Conservation (phyloP, 1,140 invertebrate genomes). For the Lepidurus couesii region DNA sequence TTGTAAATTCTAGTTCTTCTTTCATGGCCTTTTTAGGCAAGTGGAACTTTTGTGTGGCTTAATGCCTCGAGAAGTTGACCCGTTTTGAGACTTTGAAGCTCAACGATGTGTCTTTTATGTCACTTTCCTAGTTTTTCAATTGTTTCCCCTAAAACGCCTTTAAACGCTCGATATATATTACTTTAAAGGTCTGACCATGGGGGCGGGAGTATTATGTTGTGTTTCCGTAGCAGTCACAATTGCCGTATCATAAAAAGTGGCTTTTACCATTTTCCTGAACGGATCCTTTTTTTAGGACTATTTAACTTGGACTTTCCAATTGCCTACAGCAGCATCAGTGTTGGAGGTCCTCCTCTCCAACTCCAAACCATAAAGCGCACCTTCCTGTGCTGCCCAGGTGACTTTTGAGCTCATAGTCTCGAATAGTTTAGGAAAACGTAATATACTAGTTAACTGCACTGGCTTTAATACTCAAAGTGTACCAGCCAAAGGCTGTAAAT, state of each 20-base stretch:
- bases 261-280: not conserved
- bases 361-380: not conserved
- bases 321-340: not conserved
- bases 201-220: not conserved
- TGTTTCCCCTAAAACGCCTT: not conserved
- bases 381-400: not conserved
- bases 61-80: not conserved
- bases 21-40: not conserved
- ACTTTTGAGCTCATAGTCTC: not conserved
- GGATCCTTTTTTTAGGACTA: not conserved
- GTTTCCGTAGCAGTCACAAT: not conserved
- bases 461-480: not conserved
- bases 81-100: not conserved
- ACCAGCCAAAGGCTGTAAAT: slow-evolving; percentile 13
- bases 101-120: not conserved
- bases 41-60: not conserved
- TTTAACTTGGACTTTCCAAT: not conserved
- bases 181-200: not conserved
- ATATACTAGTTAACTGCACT: not conserved
- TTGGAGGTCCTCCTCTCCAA: not conserved
- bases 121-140: not conserved
- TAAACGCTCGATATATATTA: not conserved
- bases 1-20: no score
- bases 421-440: not conserved
- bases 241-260: slow-evolving; percentile 11